These are phyloP conservation scores for Panorpa germanica DNA, from an alignment of 2,888 invertebrate species.

Conservation along the genomic window DNA sequence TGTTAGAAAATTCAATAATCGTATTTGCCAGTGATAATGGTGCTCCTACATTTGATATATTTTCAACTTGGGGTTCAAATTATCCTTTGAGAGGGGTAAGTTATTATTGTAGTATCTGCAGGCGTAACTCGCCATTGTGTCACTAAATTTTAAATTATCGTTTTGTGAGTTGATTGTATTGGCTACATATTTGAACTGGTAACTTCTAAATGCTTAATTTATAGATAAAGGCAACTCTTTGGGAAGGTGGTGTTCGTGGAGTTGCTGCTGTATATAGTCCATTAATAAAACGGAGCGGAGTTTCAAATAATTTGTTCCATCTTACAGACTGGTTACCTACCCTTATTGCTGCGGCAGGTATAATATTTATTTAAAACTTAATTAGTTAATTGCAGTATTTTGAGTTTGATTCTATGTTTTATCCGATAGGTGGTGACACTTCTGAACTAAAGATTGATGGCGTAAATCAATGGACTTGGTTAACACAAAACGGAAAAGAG, in stretches of 20 bases:
- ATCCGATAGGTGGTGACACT: too few species aligned
- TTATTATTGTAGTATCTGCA: slow-evolving; percentile 11
- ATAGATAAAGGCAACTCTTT: slow-evolving; percentile 56
- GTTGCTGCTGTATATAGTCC: slow-evolving; percentile 62
- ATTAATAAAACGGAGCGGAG: slow-evolving; percentile 28
- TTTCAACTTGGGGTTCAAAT: slow-evolving; percentile 57
- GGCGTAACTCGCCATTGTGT: too few species aligned
- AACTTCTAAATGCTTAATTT: too few species aligned
- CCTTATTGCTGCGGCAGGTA: slow-evolving; percentile 19
- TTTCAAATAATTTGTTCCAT: slow-evolving; percentile 49
- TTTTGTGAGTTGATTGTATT: too few species aligned
- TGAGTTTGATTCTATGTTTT: too few species aligned
- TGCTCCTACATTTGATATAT: slow-evolving; percentile 51
- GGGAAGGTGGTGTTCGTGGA: slow-evolving; percentile 72
- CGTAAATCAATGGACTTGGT: slow-evolving; percentile 45
- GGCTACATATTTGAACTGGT: too few species aligned
- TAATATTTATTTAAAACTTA: too few species aligned
- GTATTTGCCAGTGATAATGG: slow-evolving; percentile 82
- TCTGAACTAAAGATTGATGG: slow-evolving; percentile 36
- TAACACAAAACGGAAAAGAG: slow-evolving; percentile 26
- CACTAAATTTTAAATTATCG: too few species aligned
- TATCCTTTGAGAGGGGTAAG: slow-evolving; percentile 61
- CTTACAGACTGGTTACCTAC: slow-evolving; percentile 76
- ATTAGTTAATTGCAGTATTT: too few species aligned
- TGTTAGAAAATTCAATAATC: slow-evolving; percentile 66